These are phyloP conservation scores for Crotalus horridus DNA, from an alignment of 2,113 vertebrate genomes.

Conservation along the genomic window DNA sequence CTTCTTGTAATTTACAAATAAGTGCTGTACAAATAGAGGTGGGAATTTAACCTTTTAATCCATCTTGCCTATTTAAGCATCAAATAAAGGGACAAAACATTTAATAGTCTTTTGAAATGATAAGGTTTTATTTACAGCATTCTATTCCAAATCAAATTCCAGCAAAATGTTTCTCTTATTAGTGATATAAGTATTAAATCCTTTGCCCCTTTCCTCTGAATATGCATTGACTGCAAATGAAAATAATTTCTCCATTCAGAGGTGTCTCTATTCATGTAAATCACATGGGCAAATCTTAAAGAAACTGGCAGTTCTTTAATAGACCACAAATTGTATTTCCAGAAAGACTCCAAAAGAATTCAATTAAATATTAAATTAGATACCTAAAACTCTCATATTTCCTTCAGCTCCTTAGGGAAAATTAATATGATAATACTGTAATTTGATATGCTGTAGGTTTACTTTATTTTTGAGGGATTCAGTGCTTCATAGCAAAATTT, in stretches of 20 bases:
- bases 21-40: constrained; percentile 31
- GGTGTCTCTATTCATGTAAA: constrained; percentile 45
- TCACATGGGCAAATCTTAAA: constrained; percentile 63
- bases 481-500: constrained; percentile 35
- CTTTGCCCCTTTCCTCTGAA: constrained; percentile 60
- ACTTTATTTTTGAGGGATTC: constrained; percentile 47
- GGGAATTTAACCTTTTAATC: constrained; percentile 31
- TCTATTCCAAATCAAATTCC: constrained; percentile 44
- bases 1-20: constrained; percentile 31
- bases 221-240: constrained; percentile 51
- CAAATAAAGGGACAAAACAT: constrained; percentile 33
- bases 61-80: constrained; percentile 24
- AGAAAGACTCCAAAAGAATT: constrained; percentile 62
- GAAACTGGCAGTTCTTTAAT: constrained; percentile 63
- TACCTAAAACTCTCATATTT: constrained; percentile 68
- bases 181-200: constrained; percentile 60
- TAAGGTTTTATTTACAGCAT: constrained; percentile 58
- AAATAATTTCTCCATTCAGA: constrained; percentile 56
- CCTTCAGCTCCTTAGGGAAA: constrained; percentile 70
- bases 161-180: constrained; percentile 59
- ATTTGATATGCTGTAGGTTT: constrained; percentile 63
- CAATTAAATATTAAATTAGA: constrained; percentile 74
- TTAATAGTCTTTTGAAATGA: constrained; percentile 46
- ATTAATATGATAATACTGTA: constrained; percentile 67
- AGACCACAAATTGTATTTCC: constrained; percentile 60